A percentile compares a stretch with the other conserved stretches of the same genome.
phyloP scores from a whole-genome alignment of 2,797 vertebrate species.

The Semotilus atromaculatus region DNA sequence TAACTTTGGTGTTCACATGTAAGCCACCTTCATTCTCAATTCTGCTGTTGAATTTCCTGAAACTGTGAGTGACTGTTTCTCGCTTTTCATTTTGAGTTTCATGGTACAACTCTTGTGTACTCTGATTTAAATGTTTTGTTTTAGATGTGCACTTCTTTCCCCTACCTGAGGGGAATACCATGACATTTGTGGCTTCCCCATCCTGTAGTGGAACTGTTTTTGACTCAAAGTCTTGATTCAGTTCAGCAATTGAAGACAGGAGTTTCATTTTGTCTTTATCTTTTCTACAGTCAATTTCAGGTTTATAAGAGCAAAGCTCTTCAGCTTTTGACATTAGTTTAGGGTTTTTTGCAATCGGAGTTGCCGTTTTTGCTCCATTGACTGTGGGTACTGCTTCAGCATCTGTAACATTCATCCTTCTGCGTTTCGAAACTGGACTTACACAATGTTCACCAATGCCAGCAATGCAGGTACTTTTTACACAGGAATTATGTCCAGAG shows the following conservation, averaged over 20 bases:
- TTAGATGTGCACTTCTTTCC: constrained; percentile 37
- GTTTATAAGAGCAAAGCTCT: background rate
- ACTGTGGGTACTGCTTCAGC: background rate
- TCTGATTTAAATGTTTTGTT: constrained; percentile 35
- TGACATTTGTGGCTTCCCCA: background rate
- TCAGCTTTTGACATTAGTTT: background rate
- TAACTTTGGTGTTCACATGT: constrained; percentile 17
- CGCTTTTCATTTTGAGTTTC: constrained; percentile 15
- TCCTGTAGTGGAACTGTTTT: background rate
- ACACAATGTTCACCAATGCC: background rate
- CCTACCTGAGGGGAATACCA: background rate
- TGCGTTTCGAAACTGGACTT: constrained; percentile 68
- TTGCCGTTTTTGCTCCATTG: background rate
- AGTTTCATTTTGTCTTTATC: background rate
- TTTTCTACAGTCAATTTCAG: background rate
- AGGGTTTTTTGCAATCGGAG: background rate
- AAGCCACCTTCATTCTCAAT: constrained; percentile 1
- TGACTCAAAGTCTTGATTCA: background rate
- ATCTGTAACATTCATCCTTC: constrained; percentile 59
- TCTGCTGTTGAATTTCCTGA: background rate
- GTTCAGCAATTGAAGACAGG: background rate
- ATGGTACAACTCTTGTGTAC: background rate
- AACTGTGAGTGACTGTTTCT: background rate
- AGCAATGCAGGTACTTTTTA: background rate
- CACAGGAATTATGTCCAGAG: constrained; percentile 19